Conservation (phyloP, 2,113 vertebrate species). For the Cairina moschata region DNA sequence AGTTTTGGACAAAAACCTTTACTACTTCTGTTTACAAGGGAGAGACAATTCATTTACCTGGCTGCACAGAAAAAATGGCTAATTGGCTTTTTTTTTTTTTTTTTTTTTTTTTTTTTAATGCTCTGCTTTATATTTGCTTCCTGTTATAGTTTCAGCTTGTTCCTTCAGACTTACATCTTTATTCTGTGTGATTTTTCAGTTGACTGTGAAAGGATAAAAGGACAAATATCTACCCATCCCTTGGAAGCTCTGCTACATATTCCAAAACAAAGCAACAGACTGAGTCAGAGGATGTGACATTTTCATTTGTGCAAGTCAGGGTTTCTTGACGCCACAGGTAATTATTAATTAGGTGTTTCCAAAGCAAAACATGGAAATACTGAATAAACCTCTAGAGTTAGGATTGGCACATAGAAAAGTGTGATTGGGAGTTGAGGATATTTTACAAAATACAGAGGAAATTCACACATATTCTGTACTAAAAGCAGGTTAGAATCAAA, state of each 20-base stretch:
- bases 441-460: slow-evolving; percentile 4
- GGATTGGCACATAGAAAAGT: not conserved
- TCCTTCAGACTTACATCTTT: not conserved
- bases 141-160: not conserved
- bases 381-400: slow-evolving; percentile 30
- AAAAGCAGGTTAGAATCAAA: not conserved
- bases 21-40: not conserved
- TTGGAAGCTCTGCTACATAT: not conserved
- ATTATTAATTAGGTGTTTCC: slow-evolving; percentile 47
- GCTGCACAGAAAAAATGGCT: not conserved
- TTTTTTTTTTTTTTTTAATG: not conserved
- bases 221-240: not conserved
- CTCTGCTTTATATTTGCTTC: not conserved
- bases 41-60: not conserved
- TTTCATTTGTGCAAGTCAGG: slow-evolving; percentile 55
- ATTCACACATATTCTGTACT: not conserved
- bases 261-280: slow-evolving; percentile 46
- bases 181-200: not conserved
- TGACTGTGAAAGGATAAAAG: not conserved
- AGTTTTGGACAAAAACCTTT: not conserved
- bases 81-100: not conserved
- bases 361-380: slow-evolving; percentile 2
- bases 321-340: slow-evolving; percentile 21
- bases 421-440: not conserved
- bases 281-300: slow-evolving; percentile 66